phyloP scores from a whole-genome alignment of 1,140 invertebrate genomes.

The Leptestheria dahalacensis region DNA sequence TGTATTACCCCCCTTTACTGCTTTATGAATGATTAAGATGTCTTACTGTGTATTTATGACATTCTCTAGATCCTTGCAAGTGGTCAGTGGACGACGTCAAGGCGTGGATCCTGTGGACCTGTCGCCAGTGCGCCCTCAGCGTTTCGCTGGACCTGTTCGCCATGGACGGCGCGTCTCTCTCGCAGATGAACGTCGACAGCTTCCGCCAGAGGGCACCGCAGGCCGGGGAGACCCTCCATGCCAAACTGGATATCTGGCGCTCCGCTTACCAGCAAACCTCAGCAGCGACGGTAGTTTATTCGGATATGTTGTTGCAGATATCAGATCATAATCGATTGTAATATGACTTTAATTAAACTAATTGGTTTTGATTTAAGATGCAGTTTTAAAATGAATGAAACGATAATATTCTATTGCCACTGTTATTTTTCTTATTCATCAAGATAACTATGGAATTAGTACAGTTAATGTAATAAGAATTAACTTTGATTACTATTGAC shows the following conservation, averaged over 20 bases:
- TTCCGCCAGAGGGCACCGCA: constrained; percentile 62
- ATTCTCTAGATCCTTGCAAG: constrained; percentile 58
- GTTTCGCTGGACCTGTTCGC: constrained; percentile 55
- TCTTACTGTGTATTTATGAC: constrained; percentile 24
- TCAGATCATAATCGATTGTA: too few relatives aligned
- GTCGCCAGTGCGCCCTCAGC: constrained; percentile 54
- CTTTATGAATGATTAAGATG: too few relatives aligned
- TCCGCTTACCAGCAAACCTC: constrained; percentile 38
- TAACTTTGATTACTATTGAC: background rate
- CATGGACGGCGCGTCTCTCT: constrained; percentile 57
- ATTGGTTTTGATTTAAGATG: too few relatives aligned
- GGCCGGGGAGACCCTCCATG: constrained; percentile 67
- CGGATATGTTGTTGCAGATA: too few relatives aligned
- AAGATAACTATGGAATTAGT: background rate
- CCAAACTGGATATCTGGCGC: constrained; percentile 85
- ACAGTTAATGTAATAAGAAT: background rate
- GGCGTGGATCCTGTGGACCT: constrained; percentile 70
- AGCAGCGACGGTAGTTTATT: constrained; percentile 5
- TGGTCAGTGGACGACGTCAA: constrained; percentile 72
- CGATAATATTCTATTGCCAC: too few relatives aligned
- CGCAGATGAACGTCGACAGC: constrained; percentile 62
- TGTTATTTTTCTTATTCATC: too few relatives aligned
- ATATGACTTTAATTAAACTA: too few relatives aligned
- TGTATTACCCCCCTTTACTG: too few relatives aligned
- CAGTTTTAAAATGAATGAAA: too few relatives aligned